Evolutionary conservation across 2,888 invertebrate genomes (phyloP), one percentile per base, ranked within the genome.

Genomic region (Myathropa florea): DNA sequence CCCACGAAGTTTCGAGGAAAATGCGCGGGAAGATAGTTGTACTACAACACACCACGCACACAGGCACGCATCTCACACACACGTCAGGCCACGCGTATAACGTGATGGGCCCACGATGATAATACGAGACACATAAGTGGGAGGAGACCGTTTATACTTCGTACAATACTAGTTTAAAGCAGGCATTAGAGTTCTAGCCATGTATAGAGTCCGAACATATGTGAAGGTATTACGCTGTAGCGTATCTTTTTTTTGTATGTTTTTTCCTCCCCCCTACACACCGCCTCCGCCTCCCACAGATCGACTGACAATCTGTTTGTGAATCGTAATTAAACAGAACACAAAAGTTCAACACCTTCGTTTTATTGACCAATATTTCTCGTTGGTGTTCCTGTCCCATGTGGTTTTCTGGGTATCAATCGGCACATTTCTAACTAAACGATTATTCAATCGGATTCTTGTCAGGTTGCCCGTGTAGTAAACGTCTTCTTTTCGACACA

Each of bases 311-410:
- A 72, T 79, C 72, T 81, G 61, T 68, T 78, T 85, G 78, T 78
- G 73, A 78, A 78, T 70, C 78, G 82, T 86, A 86, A 86, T 83
- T 83, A 83, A 82, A 79, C 70, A 82, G 70, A 83, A 83, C 83
- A 86, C 82, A 86, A 86, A 79, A 86, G 82, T 86, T 86, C 83
- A 86, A 82, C 86, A 86, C 86, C 86, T 86, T 86, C 78, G 75
- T 78, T 86, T 86, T 86, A 86, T 86, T 86, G 85, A 82, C 85
- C 82, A 86, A 82, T 73, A 86, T 82, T 86, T 86, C 46, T 46
- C 71, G 59, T 77, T 61, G 76, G 36, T 72, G 77, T 77, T 67
- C 46, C 26, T 24, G 59, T 71, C 68, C 70, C 63, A 57, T 81
- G 68, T 81, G 68, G 57, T 63, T 76, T 53, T 68, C 36, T 18